Base-by-base conservation (phyloP, 2,888 invertebrate species). In the Agriopis leucophaearia region DNA sequence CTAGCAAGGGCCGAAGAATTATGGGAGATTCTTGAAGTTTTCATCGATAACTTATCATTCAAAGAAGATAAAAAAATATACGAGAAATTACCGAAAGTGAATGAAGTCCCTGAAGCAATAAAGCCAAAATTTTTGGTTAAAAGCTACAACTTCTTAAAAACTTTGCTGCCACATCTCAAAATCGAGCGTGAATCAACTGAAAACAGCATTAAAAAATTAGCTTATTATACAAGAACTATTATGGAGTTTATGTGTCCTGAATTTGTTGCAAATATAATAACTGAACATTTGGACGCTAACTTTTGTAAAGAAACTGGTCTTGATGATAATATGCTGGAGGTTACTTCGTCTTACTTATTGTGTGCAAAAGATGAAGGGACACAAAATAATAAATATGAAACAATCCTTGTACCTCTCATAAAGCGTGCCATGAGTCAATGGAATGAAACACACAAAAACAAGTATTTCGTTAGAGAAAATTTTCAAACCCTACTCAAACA, bases 21-120 rank as follows among this genome's bases (percentile, higher is more conserved):
- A 8, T 89, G 88, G 86, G 75, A 81, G 42, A 72, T 89, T 40
- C 71, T 89, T 56, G 79, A 83, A 64, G 71, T 81, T 45, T 89
- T 90, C 70, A 85, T 91, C 47, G 81, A 88, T 38, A 85, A 85
- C 68, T 74, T 91, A 65, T 79, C 82, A 16, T 81, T 81, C 64
- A 77, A 83, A 66, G 90, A 91, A 80, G 85, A 89, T 72, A 81
- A 84, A 67, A 77, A 76, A 64, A 82, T 89, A 59, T 91, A 89
- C 66, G 75, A 83, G 35, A 73, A 81, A 51, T 69, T 91, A 51
- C 55, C 72, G 51, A 36, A 78, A 9, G 78, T 87, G 3, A 45
- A 77, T 44, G 54, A 82, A 18, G 72, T 89, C 47, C 88, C 89
- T 8, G 9, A 68, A 5, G 72, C 69, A 13, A 73, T 90, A 3